Base-by-base conservation (phyloP, 2,888 invertebrate genomes). In the Mellilla xanthometata region DNA sequence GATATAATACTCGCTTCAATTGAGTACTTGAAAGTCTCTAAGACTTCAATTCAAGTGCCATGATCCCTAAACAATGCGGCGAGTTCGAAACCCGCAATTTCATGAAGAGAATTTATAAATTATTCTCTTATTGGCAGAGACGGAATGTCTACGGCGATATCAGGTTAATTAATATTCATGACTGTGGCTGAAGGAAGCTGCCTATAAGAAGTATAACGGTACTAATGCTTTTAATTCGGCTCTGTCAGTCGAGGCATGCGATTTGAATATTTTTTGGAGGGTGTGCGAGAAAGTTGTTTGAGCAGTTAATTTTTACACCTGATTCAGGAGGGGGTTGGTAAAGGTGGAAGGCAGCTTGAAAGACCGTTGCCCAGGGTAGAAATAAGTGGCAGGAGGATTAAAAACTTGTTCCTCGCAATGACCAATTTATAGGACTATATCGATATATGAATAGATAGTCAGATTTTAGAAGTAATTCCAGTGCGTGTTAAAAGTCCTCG, bases 81-180 rank as follows among this genome's bases (percentile, higher is more conserved):
- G 48, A 46, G 45, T 52, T 45, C 36, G 52, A 49, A 47, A 46
- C 47, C 35, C 35, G 49, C 40, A 36, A 39, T 39, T 54, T 39
- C 56, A 38, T 55, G 53, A 62, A 53, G 50, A 59, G 48, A 61
- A 67, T 63, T 62, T 61, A 60, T 62, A 59, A 67, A 67, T 64
- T 68, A 67, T 71, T 68, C 65, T 58, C 56, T 55, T 58, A 62
- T 66, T 65, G 50, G 49, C 51, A 60, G 65, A 68, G 68, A 62
- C 58, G 56, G 60, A 66, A 69, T 64, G 60, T 62, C 63, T 58
- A 52, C 42, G 42, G 57, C 60, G 60, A 70, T 71, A 69, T 62
- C 62, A 54, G 43, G 42, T 41, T 48, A 52, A 72, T 72, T 69
- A 76, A 75, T 75, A 75, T 76, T 73, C 75, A 75, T 67, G 69